A percentile compares a stretch with the other conserved stretches of the same genome.
Conservation (phyloP, 2,888 invertebrate species). For the Spicauda simplicius region DNA sequence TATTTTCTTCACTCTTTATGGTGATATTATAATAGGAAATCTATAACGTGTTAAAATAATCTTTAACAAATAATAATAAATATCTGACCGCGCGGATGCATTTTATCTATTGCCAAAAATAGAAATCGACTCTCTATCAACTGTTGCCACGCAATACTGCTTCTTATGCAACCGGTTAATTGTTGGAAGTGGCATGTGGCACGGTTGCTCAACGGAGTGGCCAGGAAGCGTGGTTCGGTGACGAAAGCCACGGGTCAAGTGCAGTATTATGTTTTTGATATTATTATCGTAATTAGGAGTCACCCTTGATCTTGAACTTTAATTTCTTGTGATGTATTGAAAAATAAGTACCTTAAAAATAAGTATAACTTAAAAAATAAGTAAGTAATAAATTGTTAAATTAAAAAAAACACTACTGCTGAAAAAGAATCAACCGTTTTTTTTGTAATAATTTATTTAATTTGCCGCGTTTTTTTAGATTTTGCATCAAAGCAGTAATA, state of each 20-base stretch:
- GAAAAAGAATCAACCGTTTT: too few species aligned
- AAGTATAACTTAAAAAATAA: too few species aligned
- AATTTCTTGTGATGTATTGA: neutral
- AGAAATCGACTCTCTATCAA: constrained; percentile 6
- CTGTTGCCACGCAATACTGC: constrained; percentile 16
- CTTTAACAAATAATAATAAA: neutral
- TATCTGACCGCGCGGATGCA: constrained; percentile 7
- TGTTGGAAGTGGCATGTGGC: constrained; percentile 11
- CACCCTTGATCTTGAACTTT: constrained; percentile 13
- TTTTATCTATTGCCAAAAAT: constrained; percentile 11
- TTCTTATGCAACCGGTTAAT: constrained; percentile 24
- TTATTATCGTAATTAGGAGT: neutral
- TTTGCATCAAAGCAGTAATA: too few species aligned
- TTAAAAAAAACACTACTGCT: too few species aligned
- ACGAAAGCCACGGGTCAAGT: constrained; percentile 19
- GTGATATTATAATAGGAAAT: too few species aligned
- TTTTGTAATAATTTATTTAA: too few species aligned
- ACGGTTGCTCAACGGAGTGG: constrained; percentile 6
- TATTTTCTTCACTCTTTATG: too few species aligned
- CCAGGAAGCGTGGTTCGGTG: constrained; percentile 8
- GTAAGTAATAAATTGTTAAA: too few species aligned
- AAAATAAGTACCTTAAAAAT: too few species aligned
- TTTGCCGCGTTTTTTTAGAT: too few species aligned
- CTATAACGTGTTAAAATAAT: neutral
- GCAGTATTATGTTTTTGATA: neutral